phyloP scores from a whole-genome alignment of 2,113 vertebrate species.

The Prolemur simus region DNA sequence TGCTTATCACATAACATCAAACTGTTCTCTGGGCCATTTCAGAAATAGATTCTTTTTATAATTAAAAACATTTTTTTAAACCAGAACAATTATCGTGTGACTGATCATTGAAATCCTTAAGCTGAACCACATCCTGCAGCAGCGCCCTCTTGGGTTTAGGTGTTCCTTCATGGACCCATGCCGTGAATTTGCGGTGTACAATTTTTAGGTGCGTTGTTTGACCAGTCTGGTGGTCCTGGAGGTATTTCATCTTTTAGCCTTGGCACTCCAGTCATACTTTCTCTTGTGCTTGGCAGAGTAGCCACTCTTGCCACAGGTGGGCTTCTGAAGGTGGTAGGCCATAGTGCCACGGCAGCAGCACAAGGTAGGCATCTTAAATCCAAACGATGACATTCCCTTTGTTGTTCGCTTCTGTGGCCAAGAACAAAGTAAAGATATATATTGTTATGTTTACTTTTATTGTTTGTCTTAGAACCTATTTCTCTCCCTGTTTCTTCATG shows the following conservation, averaged over 20 bases:
- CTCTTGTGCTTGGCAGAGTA: neutral
- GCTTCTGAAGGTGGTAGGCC: neutral
- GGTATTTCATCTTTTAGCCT: neutral
- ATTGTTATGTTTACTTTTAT: neutral
- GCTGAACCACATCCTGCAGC: neutral
- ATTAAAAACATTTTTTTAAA: neutral
- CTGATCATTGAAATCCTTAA: neutral
- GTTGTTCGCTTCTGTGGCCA: neutral
- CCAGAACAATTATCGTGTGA: neutral
- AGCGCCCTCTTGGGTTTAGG: neutral
- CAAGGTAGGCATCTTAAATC: accelerated
- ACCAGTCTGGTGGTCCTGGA: neutral
- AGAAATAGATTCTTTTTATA: neutral
- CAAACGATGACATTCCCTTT: neutral
- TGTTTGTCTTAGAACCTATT: neutral
- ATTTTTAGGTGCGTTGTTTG: neutral
- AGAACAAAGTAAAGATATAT: neutral
- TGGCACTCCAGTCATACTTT: neutral
- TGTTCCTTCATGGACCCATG: neutral
- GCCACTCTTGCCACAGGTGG: neutral
- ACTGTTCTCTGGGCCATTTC: neutral
- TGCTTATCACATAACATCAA: neutral
- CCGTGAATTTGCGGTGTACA: no score
- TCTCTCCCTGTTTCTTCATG: neutral
- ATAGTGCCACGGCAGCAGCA: neutral